phyloP scores from a whole-genome alignment of 1,140 invertebrate species.

The Mesaphorura yosii region DNA sequence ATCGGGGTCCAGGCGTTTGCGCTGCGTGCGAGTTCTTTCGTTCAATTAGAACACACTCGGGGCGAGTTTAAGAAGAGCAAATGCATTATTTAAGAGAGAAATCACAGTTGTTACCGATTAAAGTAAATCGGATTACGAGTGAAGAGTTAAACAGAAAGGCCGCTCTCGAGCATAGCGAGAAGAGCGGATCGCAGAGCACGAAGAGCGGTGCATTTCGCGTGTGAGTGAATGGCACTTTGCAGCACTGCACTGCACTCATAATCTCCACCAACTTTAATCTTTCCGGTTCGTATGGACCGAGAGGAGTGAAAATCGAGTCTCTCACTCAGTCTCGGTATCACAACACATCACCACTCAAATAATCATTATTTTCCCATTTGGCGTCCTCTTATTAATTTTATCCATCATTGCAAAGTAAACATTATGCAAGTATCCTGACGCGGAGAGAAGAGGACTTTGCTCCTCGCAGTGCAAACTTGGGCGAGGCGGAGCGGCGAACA shows the following conservation, averaged over 20 bases:
- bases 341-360: conserved; percentile 5
- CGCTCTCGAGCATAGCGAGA: no score
- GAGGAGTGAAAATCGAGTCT: background rate
- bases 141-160: conserved; percentile 17
- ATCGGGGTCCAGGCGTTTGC: conserved; percentile 10
- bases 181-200: no score
- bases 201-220: no score
- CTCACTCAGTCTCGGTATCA: background rate
- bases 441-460: no score
- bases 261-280: no score
- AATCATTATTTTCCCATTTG: conserved; percentile 26
- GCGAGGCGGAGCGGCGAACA: no score
- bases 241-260: no score
- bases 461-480: no score
- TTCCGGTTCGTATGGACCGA: no score
- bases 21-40: conserved; percentile 23
- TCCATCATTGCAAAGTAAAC: conserved; percentile 18
- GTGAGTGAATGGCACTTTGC: no score
- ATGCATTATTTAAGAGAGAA: conserved; percentile 22
- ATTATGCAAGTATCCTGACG: no score
- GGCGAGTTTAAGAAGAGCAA: background rate
- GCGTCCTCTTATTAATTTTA: conserved; percentile 19
- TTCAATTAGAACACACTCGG: conserved; percentile 1
- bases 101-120: conserved; percentile 31
- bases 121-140: conserved; percentile 27